Percentiles rank a stretch among this genome's conserved stretches.
Evolutionary conservation across 2,888 invertebrate species (phyloP).

Genomic region (Apodemia duryi): DNA sequence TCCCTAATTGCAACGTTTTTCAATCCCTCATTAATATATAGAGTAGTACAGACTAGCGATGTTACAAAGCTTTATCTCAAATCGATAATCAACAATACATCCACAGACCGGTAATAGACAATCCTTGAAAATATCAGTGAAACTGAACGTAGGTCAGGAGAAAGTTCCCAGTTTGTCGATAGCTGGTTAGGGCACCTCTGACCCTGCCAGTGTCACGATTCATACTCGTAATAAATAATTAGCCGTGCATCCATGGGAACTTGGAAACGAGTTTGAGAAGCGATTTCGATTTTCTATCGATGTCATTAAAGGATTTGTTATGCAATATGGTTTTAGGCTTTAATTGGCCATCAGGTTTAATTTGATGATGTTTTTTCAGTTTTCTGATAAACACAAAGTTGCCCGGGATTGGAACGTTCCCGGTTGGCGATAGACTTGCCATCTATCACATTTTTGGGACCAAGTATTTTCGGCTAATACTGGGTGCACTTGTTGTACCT

Average conservation of each 20-base stretch:
- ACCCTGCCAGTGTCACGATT: not conserved
- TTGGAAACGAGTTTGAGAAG: too few relatives aligned
- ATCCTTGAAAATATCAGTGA: conserved; percentile 14
- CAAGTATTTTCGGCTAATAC: too few relatives aligned
- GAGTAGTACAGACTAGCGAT: too few relatives aligned
- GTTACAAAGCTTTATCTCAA: not conserved
- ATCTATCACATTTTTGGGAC: too few relatives aligned
- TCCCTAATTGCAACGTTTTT: too few relatives aligned
- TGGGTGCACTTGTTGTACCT: too few relatives aligned
- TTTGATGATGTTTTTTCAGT: too few relatives aligned
- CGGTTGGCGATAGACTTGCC: too few relatives aligned
- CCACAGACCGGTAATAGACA: not conserved
- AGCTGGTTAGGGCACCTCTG: conserved; percentile 8
- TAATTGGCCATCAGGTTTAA: too few relatives aligned
- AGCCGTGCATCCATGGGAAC: not conserved
- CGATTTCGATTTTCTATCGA: not conserved
- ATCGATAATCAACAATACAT: not conserved
- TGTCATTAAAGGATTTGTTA: conserved; percentile 26
- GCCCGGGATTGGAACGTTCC: too few relatives aligned
- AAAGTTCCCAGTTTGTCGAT: conserved; percentile 11
- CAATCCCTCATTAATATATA: too few relatives aligned
- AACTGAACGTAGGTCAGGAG: conserved; percentile 6
- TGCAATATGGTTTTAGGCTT: conserved; percentile 25
- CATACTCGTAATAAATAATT: conserved; percentile 1
- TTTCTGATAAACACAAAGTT: too few relatives aligned